Conservation (phyloP, 2,888 invertebrate species). For the Dryocosmus kuriphilus region DNA sequence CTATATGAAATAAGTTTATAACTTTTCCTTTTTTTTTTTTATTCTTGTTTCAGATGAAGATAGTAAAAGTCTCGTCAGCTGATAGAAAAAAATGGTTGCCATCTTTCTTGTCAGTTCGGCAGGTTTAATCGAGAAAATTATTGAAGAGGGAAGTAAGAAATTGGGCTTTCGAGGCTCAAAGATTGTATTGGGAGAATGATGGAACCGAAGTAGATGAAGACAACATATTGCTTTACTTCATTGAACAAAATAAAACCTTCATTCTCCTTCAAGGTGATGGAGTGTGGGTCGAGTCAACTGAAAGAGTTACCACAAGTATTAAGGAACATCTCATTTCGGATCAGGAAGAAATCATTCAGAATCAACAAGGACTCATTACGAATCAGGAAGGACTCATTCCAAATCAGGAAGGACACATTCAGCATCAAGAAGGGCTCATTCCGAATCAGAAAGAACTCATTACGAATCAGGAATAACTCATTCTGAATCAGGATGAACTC, state of each 20-base stretch:
- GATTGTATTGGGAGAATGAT: background rate
- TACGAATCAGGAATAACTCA: no score
- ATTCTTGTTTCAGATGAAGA: background rate
- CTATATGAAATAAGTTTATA: no score
- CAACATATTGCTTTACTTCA: background rate
- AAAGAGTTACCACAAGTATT: no score
- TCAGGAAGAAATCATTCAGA: no score
- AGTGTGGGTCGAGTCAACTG: background rate
- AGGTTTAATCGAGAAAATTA: background rate
- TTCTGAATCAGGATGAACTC: no score
- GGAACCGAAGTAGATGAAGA: background rate
- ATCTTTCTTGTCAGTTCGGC: background rate
- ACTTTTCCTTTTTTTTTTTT: no score
- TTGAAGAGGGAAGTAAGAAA: background rate
- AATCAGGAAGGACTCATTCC: no score
- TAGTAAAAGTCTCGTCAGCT: background rate
- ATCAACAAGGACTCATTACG: no score
- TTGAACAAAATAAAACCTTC: background rate
- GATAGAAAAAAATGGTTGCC: background rate
- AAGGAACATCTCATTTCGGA: no score
- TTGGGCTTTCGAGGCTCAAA: background rate
- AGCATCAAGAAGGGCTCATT: no score
- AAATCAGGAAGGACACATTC: no score
- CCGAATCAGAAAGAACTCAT: no score
- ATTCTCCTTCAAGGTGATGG: background rate